A percentile compares a stretch with the other conserved stretches of the same genome.
phyloP scores from a whole-genome alignment of 1,140 invertebrate genomes.

The Capitella teleta region DNA sequence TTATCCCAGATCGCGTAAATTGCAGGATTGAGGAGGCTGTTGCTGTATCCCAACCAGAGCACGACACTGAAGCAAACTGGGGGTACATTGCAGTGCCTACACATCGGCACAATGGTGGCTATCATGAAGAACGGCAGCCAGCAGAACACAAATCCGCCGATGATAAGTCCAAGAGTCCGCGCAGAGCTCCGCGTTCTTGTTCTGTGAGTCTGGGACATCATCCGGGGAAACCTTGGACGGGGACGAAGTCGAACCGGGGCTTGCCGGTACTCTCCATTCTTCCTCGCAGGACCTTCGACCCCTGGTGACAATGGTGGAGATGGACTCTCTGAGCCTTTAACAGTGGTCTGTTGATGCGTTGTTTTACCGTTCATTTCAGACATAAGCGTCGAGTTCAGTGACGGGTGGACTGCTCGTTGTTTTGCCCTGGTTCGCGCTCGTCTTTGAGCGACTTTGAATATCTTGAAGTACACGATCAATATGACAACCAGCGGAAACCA shows the following conservation, averaged over 20 bases:
- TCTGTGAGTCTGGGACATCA: background rate
- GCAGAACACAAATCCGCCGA: slow-evolving; percentile 83
- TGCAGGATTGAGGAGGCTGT: slow-evolving; percentile 80
- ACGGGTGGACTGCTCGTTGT: background rate
- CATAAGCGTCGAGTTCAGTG: slow-evolving; percentile 13
- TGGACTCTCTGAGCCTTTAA: background rate
- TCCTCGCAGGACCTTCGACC: background rate
- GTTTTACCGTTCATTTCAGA: slow-evolving; percentile 4
- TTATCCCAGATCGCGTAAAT: slow-evolving; percentile 65
- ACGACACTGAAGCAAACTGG: slow-evolving; percentile 15
- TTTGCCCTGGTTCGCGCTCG: slow-evolving; percentile 5
- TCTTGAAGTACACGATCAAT: slow-evolving; percentile 17
- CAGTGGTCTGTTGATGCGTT: background rate
- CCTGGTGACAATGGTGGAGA: slow-evolving; percentile 1
- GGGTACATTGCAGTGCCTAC: slow-evolving; percentile 25
- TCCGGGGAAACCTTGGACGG: background rate
- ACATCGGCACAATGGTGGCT: slow-evolving; percentile 66
- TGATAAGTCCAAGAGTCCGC: slow-evolving; percentile 71
- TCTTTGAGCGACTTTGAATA: slow-evolving; percentile 16
- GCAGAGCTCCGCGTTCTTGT: slow-evolving; percentile 10
- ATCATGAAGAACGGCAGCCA: slow-evolving; percentile 95
- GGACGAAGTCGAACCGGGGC: background rate
- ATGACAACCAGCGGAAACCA: slow-evolving; percentile 17
- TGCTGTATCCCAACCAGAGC: slow-evolving; percentile 60
- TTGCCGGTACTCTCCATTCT: background rate